Evolutionary conservation across 2,797 vertebrate genomes (phyloP).

Genomic region (Macrochelys suwanniensis): DNA sequence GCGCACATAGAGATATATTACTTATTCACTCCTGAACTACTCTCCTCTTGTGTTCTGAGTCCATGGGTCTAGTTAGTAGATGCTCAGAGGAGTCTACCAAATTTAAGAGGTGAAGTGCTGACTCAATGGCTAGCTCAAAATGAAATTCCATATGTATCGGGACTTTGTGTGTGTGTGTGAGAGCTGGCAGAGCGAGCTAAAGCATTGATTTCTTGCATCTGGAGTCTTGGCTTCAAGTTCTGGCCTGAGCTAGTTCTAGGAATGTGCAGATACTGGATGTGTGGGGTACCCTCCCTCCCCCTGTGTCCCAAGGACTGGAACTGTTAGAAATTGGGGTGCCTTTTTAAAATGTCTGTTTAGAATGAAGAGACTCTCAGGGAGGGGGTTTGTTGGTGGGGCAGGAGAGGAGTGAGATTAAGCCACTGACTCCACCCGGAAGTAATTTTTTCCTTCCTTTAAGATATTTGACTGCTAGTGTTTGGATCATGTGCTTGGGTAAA

Average conservation of each 20-base stretch:
- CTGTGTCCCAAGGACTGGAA: background rate
- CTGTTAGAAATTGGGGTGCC: background rate
- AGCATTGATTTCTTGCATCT: background rate
- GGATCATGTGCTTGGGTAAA: background rate
- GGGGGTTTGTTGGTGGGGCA: background rate
- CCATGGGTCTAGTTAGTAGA: background rate
- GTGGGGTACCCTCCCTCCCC: background rate
- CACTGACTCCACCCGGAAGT: background rate
- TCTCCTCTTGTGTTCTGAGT: background rate
- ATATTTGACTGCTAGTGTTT: background rate
- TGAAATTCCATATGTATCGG: background rate
- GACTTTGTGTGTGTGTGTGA: background rate
- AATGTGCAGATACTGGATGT: background rate
- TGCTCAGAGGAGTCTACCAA: background rate
- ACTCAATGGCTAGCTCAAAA: background rate
- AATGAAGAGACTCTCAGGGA: background rate
- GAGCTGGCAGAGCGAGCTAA: background rate
- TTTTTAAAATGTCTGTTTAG: background rate
- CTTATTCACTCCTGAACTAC: background rate
- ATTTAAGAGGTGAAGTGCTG: background rate
- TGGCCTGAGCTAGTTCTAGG: background rate
- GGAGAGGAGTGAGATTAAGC: background rate
- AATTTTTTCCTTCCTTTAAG: background rate
- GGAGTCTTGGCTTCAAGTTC: background rate
- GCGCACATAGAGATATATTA: background rate